Percentiles rank a stretch among this genome's conserved stretches.
Evolutionary conservation across 1,140 invertebrate species (phyloP).

Genomic region (Eulimnadia texana): DNA sequence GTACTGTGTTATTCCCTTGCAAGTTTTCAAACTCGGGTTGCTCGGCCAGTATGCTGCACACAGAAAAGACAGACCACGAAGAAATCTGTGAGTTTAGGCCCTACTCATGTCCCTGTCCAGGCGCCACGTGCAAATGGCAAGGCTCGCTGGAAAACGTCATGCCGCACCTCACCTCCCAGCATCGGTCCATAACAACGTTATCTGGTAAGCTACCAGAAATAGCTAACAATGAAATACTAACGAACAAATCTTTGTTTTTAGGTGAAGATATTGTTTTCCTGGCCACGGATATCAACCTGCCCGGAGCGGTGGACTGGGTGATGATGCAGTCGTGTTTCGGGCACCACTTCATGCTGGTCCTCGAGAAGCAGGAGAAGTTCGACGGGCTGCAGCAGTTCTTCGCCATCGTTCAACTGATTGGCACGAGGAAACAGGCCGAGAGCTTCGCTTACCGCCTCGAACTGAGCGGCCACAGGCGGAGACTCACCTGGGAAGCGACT

Average conservation of each 20-base stretch:
- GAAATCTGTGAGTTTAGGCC: constrained; percentile 94
- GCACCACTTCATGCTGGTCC: constrained; percentile 98
- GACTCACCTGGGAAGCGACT: constrained; percentile 97
- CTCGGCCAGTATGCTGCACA: constrained; percentile 76
- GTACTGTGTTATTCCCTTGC: constrained; percentile 95
- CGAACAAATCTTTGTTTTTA: too few species aligned
- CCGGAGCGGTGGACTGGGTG: constrained; percentile 99
- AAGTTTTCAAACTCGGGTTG: constrained; percentile 97
- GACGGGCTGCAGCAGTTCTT: constrained; percentile 98
- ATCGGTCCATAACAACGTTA: constrained; percentile 94
- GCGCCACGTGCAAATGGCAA: constrained; percentile 98
- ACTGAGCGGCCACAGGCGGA: constrained; percentile 62
- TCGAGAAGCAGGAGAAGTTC: constrained; percentile 98
- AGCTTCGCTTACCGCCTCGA: constrained; percentile 96
- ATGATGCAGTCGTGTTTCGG: constrained; percentile 99
- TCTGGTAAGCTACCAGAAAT: not conserved
- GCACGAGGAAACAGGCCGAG: constrained; percentile 95
- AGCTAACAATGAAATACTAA: too few species aligned
- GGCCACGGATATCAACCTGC: constrained; percentile 97
- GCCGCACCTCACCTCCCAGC: constrained; percentile 91
- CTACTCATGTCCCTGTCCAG: constrained; percentile 95
- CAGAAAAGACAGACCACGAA: constrained; percentile 95
- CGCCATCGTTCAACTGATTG: constrained; percentile 97
- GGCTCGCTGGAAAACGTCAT: constrained; percentile 90
- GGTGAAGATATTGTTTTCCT: constrained; percentile 98